phyloP scores from a whole-genome alignment of 2,797 vertebrate species.

The Coilia nasus region DNA sequence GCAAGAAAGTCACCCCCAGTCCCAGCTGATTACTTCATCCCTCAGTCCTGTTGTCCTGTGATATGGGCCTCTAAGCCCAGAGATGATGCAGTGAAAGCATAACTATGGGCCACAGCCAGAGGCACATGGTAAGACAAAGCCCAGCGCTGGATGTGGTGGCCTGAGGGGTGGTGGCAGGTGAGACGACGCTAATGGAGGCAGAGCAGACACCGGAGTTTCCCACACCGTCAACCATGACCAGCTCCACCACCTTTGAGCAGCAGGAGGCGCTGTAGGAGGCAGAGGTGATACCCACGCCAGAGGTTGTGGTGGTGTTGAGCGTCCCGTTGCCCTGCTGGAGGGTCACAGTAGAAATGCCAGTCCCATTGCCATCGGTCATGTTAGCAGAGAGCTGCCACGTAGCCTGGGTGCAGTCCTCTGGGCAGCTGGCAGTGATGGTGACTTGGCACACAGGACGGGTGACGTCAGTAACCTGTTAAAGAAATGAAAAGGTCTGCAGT shows the following conservation, averaged over 20 bases:
- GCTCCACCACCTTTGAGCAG: slow-evolving; percentile 57
- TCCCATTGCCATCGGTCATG: slow-evolving; percentile 57
- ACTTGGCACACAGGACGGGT: slow-evolving; percentile 55
- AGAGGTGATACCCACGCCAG: slow-evolving; percentile 45
- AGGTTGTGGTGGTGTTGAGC: slow-evolving; percentile 47
- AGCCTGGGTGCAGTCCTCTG: slow-evolving; percentile 41
- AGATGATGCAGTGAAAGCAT: not conserved
- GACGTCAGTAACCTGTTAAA: slow-evolving; percentile 62
- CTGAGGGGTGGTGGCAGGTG: not conserved
- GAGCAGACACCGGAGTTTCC: slow-evolving; percentile 59
- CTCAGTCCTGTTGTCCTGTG: no score
- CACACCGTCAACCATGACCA: slow-evolving; percentile 51
- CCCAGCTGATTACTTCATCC: not conserved
- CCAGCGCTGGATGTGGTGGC: not conserved
- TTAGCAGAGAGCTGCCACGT: slow-evolving; percentile 53
- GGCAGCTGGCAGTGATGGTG: slow-evolving; percentile 52
- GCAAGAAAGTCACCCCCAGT: no score
- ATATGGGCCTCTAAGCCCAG: not conserved
- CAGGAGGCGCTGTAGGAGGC: slow-evolving; percentile 62
- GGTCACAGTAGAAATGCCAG: slow-evolving; percentile 54
- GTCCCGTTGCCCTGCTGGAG: slow-evolving; percentile 58
- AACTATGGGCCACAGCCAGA: not conserved
- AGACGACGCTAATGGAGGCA: not conserved
- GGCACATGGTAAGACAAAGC: not conserved
- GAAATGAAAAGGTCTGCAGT: no score